Base-by-base conservation (phyloP, 2,113 vertebrate species). In the Ophiodon elongatus region DNA sequence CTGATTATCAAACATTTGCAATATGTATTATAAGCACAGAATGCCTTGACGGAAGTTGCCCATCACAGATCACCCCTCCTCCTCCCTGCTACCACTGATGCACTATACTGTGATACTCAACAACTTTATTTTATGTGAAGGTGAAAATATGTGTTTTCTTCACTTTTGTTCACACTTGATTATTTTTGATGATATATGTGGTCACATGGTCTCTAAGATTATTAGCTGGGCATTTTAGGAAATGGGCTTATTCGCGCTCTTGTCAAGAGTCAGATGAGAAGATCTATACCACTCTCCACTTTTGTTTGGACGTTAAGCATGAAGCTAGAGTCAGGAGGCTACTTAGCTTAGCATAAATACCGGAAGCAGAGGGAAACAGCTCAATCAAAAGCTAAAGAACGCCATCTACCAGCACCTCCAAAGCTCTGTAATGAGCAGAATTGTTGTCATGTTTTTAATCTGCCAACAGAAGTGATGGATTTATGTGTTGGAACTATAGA, bases 41-140 rank as follows among this genome's bases (percentile, higher is more conserved):
- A 81, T 37, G 19, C 56, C 4, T 35, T 64, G 65, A 83, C 31
- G 65, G 59, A 84, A 59, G 80, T 91, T 91, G 91, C 85, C 86
- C 79, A 89, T 93, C 82, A 89, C 83, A 64, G 89, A 82, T 82
- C 56, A 63, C 41, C 43, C 29, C 60, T 54, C 69, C 29, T 54
- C 43, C 15, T 80, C 35, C 33, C 71, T 14, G 13, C 56, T 73
- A 10, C 29, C 21, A 33, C 73, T 29, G 59, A 73, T 69, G 2
- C 3, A 25, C 29, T 75, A 37, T 27, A 39, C 65, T 80, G 41
- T 59, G 62, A 65, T 43, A 60, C n/a, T 60, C n/a, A 29, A 60
- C 25, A 9, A 50, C 8, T 77, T 6, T 27, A 47, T 67, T 77
- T 78, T 69, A 54, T 45, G 47, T 52, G 68, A 70, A 50, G 21